Conservation (phyloP, 2,888 invertebrate genomes). For the Amiota communis region DNA sequence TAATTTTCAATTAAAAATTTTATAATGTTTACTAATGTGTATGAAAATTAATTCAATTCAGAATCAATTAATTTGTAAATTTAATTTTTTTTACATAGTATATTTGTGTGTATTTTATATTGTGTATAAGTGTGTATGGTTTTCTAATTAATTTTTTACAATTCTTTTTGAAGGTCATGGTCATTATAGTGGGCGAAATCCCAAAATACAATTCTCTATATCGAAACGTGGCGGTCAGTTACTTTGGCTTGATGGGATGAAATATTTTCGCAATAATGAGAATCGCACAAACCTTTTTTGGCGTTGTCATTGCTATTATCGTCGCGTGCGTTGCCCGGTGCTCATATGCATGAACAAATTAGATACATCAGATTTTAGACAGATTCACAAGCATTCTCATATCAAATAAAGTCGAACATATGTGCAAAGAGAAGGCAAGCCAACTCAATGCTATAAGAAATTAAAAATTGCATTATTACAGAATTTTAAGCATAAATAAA, state of each 20-base stretch:
- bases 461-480: too few relatives aligned
- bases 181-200: slow-evolving; percentile 60
- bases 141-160: slow-evolving; percentile 28
- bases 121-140: background rate
- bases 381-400: slow-evolving; percentile 71
- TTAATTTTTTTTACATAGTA: slow-evolving; percentile 32
- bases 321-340: slow-evolving; percentile 70
- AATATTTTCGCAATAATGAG: slow-evolving; percentile 72
- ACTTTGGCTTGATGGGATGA: slow-evolving; percentile 70
- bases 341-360: slow-evolving; percentile 72
- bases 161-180: slow-evolving; percentile 48
- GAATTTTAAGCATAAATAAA: too few relatives aligned
- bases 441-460: slow-evolving; percentile 17
- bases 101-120: slow-evolving; percentile 27
- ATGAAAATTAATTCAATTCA: background rate
- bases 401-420: slow-evolving; percentile 55
- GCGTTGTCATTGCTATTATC: slow-evolving; percentile 73
- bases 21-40: background rate
- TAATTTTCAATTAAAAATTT: background rate
- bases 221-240: slow-evolving; percentile 72
- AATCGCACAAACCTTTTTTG: slow-evolving; percentile 72
- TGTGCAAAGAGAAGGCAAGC: slow-evolving; percentile 41
- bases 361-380: slow-evolving; percentile 69
- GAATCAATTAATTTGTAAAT: background rate
- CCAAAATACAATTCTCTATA: slow-evolving; percentile 69